Evolutionary conservation across 2,888 invertebrate species (phyloP).

Genomic region (Epistrophella euchroma): DNA sequence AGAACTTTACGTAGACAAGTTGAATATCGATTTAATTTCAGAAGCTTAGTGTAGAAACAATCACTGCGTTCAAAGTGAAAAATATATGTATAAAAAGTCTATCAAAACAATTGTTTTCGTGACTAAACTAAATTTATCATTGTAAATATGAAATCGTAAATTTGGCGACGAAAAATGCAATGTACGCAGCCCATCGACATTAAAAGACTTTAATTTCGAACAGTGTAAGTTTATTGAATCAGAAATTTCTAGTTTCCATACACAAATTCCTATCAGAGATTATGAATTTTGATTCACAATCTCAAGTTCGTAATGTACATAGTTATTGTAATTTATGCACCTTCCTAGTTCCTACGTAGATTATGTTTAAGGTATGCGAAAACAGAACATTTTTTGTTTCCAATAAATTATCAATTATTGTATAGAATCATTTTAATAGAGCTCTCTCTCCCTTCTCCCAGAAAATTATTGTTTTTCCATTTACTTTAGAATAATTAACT

Average conservation of each 20-base stretch:
- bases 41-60: neutral
- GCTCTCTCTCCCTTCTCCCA: too few species aligned
- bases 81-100: neutral
- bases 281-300: too few species aligned
- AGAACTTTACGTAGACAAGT: conserved; percentile 13
- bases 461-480: too few species aligned
- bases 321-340: too few species aligned
- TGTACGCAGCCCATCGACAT: neutral
- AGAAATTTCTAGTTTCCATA: neutral
- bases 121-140: neutral
- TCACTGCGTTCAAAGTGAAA: neutral
- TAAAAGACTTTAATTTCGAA: neutral
- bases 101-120: neutral
- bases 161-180: neutral
- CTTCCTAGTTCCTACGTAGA: too few species aligned
- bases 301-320: too few species aligned
- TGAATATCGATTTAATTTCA: neutral
- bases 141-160: neutral
- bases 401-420: too few species aligned
- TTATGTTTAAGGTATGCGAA: too few species aligned
- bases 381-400: too few species aligned
- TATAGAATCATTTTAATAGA: too few species aligned
- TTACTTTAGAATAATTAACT: too few species aligned
- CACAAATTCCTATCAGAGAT: neutral
- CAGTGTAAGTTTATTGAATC: neutral